Base-by-base conservation (phyloP, 2,113 vertebrate genomes). In the Ophthalmolycus amberensis region DNA sequence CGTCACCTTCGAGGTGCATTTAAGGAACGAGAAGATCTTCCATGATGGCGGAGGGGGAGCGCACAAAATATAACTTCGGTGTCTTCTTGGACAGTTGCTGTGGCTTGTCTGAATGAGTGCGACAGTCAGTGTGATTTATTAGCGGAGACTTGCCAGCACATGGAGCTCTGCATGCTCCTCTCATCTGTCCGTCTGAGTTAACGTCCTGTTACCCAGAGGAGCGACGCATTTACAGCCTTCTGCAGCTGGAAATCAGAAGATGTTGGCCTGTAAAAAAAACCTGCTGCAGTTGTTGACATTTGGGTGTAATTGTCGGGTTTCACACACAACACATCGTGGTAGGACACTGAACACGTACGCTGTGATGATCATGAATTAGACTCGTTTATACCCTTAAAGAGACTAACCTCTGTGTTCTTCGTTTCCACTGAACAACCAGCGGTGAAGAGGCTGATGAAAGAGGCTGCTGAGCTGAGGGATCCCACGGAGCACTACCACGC, bases 361-460 rank as follows among this genome's bases (percentile, higher is more conserved):
- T 29, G 48, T 22, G 38, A 74, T 46, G 14, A 14, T 59, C 0
- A 6, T 29, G 5, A 64, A 3, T 12, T 44, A 9, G 34, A 27
- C 25, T 9, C 34, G 12, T 10, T 12, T 44, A 7, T 27, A 27
- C n/a, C 11, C 29, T 25, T 67, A 29, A 11, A n/a, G 44, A n/a
- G 34, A 9, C 59, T 93, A 48, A 93, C 48, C 5, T 58, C 14
- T 0, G 5, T 56, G 40, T 2, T 59, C 85, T 70, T 68, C 94
- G 84, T 88, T 79, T 70, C 68, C 73, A 90, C 93, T 62, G 6
- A 71, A 88, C 77, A 63, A 62, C 58, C 64, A 99, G 98, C 98
- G 87, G 98, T 99, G 76, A 99, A 99, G 91, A 96, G 98, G 90
- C 95, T 99, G 92, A 99, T 99, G 98, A 99, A 99, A 86, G 98